Evolutionary conservation across 2,888 invertebrate species (phyloP).

Genomic region (Oconnorella tubifera): DNA sequence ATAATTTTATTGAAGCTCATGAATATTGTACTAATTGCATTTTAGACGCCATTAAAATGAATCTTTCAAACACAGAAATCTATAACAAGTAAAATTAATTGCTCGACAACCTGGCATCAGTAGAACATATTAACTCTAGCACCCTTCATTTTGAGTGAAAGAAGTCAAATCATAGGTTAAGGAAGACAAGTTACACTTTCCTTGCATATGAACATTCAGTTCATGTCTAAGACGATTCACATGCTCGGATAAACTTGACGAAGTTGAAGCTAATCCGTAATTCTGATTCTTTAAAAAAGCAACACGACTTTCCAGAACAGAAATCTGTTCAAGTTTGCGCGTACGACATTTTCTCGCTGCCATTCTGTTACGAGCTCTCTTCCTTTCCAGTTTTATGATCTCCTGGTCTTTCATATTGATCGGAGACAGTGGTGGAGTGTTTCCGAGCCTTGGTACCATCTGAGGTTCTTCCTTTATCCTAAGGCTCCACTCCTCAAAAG

Average conservation of each 20-base stretch:
- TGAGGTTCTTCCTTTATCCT: constrained; percentile 11
- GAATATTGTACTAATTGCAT: no score
- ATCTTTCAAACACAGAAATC: no score
- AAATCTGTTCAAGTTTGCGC: constrained; percentile 91
- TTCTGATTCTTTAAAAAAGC: constrained; percentile 85
- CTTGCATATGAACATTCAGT: neutral
- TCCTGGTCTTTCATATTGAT: constrained; percentile 96
- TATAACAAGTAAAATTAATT: no score
- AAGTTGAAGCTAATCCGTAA: constrained; percentile 63
- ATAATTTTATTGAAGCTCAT: no score
- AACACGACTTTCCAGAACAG: constrained; percentile 90
- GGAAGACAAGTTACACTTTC: no score
- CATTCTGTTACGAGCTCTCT: constrained; percentile 88
- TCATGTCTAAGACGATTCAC: neutral
- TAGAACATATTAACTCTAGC: no score
- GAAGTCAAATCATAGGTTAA: no score
- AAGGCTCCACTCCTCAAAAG: neutral
- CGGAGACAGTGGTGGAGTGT: constrained; percentile 61
- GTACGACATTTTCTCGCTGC: constrained; percentile 96
- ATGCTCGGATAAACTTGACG: neutral
- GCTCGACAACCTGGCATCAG: no score
- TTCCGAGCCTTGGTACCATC: constrained; percentile 32
- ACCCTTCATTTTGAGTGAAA: no score
- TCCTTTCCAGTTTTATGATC: constrained; percentile 89
- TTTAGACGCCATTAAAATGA: no score